These are phyloP conservation scores for Torymus texanus DNA, from an alignment of 2,888 invertebrate genomes.

Conservation along the genomic window DNA sequence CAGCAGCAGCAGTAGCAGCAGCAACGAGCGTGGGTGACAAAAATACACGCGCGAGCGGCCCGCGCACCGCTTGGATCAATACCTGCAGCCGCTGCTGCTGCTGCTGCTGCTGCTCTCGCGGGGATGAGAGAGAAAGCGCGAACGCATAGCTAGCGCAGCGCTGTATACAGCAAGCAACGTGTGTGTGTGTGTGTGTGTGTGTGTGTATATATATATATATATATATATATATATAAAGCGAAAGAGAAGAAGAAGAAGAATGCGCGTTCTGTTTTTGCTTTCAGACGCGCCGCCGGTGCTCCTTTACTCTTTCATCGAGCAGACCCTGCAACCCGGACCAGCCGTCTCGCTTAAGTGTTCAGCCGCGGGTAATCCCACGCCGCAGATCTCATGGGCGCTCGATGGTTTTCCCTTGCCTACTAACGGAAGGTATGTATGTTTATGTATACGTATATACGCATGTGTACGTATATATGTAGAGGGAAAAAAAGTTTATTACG, in stretches of 20 bases:
- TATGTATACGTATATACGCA: background rate
- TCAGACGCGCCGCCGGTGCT: slow-evolving; percentile 85
- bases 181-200: no score
- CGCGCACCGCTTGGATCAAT: no score
- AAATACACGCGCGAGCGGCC: background rate
- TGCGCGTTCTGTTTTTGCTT: slow-evolving; percentile 64
- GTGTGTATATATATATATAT: slow-evolving; percentile 8
- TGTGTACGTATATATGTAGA: background rate
- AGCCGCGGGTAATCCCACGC: slow-evolving; percentile 86
- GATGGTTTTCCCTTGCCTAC: slow-evolving; percentile 84
- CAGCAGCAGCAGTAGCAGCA: background rate
- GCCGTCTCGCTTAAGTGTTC: slow-evolving; percentile 86
- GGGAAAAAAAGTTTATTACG: no score
- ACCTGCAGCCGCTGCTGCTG: no score
- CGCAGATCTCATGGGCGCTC: slow-evolving; percentile 85
- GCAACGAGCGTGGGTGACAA: background rate
- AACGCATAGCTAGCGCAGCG: no score
- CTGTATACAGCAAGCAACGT: no score
- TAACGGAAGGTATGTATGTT: slow-evolving; percentile 75
- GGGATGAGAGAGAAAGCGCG: background rate
- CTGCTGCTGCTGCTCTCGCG: background rate
- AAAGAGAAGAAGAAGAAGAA: background rate
- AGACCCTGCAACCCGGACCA: slow-evolving; percentile 87
- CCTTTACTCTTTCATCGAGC: slow-evolving; percentile 86
- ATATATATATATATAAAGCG: background rate